Conservation (phyloP, 2,797 vertebrate species). For the Bucorvus abyssinicus region DNA sequence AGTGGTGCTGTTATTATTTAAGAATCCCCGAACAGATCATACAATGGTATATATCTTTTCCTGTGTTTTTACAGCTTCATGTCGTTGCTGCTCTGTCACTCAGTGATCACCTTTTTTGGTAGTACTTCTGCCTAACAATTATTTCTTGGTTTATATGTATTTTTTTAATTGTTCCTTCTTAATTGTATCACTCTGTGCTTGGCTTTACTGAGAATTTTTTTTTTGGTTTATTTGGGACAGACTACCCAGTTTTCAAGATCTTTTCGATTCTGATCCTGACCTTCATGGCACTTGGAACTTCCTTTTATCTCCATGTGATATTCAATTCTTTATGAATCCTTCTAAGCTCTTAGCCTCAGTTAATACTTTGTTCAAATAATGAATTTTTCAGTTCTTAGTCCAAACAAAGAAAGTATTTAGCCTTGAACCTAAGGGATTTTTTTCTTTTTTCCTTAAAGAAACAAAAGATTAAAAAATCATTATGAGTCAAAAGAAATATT, state of each 20-base stretch:
- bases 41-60: neutral
- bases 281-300: neutral
- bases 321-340: neutral
- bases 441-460: neutral
- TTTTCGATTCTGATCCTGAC: neutral
- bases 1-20: neutral
- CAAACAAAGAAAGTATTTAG: slow-evolving; percentile 9
- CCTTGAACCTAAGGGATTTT: neutral
- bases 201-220: neutral
- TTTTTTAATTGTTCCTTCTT: neutral
- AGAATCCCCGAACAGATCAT: neutral
- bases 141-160: neutral
- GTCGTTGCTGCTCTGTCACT: neutral
- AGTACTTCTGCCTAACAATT: neutral
- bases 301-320: neutral
- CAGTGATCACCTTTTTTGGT: neutral
- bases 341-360: neutral
- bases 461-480: neutral
- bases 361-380: slow-evolving; percentile 46
- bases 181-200: neutral
- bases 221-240: neutral
- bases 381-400: neutral
- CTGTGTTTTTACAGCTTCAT: neutral
- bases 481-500: neutral
- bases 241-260: neutral